Evolutionary conservation across 2,797 vertebrate species (phyloP).

Genomic region (Serranus cabrilla): DNA sequence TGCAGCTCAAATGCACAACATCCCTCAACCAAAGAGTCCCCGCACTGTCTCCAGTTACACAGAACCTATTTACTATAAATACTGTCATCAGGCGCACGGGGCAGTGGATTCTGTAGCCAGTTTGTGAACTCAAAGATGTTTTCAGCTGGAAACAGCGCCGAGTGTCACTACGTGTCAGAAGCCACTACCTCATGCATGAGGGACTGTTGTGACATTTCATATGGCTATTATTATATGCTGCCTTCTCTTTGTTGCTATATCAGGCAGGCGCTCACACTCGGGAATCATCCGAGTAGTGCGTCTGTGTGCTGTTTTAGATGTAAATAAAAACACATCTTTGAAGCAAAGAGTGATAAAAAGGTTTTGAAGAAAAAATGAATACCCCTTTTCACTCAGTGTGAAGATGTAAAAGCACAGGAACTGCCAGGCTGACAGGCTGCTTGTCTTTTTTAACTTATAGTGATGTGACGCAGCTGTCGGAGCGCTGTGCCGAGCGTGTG

Average conservation of each 20-base stretch:
- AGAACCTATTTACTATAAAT: slow-evolving; percentile 75
- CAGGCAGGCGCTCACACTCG: slow-evolving; percentile 54
- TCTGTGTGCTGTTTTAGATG: slow-evolving; percentile 62
- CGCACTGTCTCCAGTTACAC: slow-evolving; percentile 53
- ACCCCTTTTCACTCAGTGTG: slow-evolving; percentile 39
- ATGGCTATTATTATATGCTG: slow-evolving; percentile 76
- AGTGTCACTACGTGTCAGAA: slow-evolving; percentile 74
- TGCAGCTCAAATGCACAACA: slow-evolving; percentile 67
- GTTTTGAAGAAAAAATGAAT: slow-evolving; percentile 32
- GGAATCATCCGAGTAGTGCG: slow-evolving; percentile 60
- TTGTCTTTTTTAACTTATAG: slow-evolving; percentile 65
- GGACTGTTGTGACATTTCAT: slow-evolving; percentile 76
- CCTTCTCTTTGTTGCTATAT: slow-evolving; percentile 77
- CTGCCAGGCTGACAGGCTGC: slow-evolving; percentile 54
- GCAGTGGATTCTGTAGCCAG: slow-evolving; percentile 47
- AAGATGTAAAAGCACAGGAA: slow-evolving; percentile 58
- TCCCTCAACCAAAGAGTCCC: slow-evolving; percentile 57
- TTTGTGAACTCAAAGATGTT: slow-evolving; percentile 65
- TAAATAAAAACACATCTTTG: slow-evolving; percentile 79
- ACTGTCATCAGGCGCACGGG: slow-evolving; percentile 58
- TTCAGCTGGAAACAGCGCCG: slow-evolving; percentile 54
- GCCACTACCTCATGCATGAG: slow-evolving; percentile 68
- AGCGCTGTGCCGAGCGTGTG: slow-evolving; percentile 17
- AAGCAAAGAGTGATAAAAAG: slow-evolving; percentile 66
- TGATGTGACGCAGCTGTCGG: slow-evolving; percentile 64